phyloP scores from a whole-genome alignment of 2,113 vertebrate species.

The Tautogolabrus adspersus region DNA sequence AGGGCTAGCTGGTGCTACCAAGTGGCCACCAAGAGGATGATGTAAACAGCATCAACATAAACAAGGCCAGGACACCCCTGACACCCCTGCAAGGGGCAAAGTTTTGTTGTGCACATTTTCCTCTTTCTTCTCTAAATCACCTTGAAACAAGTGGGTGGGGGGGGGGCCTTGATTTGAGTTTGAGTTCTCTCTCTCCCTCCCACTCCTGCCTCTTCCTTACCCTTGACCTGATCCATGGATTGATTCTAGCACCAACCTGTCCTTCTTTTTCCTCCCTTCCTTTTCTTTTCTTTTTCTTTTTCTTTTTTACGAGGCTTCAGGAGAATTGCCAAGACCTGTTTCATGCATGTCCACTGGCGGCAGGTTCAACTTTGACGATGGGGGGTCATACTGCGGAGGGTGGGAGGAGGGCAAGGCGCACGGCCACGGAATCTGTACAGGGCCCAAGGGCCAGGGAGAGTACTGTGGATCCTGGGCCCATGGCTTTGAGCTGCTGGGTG shows the following conservation, averaged over 20 bases:
- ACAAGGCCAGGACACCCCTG: conserved; percentile 45
- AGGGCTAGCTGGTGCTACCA: conserved; percentile 54
- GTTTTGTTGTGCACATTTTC: conserved; percentile 6
- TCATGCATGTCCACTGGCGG: conserved; percentile 89
- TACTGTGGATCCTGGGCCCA: conserved; percentile 98
- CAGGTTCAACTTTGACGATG: conserved; percentile 99
- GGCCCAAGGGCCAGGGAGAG: conserved; percentile 98
- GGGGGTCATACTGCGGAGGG: conserved; percentile 99
- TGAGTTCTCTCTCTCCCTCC: conserved; percentile 50
- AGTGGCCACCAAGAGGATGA: conserved; percentile 63
- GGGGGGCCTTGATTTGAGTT: conserved; percentile 25
- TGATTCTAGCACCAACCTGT: conserved; percentile 70
- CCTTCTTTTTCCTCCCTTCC: conserved; percentile 44
- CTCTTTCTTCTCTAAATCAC: neutral
- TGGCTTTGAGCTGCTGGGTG: conserved; percentile 97
- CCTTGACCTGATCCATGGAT: conserved; percentile 53
- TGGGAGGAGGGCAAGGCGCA: conserved; percentile 99
- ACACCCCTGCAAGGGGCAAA: conserved; percentile 37
- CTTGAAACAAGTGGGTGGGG: conserved; percentile 18
- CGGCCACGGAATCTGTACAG: conserved; percentile 98
- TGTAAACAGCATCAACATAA: conserved; percentile 58
- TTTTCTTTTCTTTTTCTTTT: conserved; percentile 77
- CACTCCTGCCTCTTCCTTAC: conserved; percentile 54
- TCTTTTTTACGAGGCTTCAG: conserved; percentile 78
- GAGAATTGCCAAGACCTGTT: conserved; percentile 82